phyloP scores from a whole-genome alignment of 1,140 invertebrate species.

The Cherax quadricarinatus region DNA sequence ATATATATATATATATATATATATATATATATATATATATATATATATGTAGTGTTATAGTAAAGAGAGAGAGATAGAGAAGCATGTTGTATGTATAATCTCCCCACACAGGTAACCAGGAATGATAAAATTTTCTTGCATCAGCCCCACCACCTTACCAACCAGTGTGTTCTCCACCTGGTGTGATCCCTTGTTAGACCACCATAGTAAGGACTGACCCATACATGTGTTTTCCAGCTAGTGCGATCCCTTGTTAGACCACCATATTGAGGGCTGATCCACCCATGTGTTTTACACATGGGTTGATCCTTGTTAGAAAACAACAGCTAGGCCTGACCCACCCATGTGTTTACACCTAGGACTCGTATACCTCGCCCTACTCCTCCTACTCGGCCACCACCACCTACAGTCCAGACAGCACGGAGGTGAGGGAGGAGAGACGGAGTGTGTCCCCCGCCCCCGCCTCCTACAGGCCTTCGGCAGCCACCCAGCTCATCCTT shows the following conservation, averaged over 20 bases:
- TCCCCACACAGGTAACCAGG: no score
- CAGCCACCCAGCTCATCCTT: conserved; percentile 59
- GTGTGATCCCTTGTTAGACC: no score
- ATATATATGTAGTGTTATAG: no score
- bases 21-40: no score
- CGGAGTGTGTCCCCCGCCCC: conserved; percentile 3
- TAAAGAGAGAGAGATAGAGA: no score
- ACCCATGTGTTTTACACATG: background rate
- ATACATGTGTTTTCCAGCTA: no score
- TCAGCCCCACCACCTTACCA: no score
- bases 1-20: background rate
- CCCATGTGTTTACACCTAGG: conserved; percentile 41
- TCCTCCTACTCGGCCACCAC: conserved; percentile 38
- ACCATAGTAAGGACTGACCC: no score
- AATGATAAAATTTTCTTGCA: no score
- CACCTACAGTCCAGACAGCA: conserved; percentile 14
- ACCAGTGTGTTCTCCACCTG: background rate
- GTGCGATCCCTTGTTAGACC: no score
- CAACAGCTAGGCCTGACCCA: background rate
- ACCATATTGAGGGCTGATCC: background rate
- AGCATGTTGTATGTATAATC: no score
- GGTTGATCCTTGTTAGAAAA: no score
- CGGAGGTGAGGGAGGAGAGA: conserved; percentile 40
- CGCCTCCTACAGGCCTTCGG: conserved; percentile 49
- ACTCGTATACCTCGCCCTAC: conserved; percentile 34